These are phyloP conservation scores for Florisuga fusca DNA, from an alignment of 2,797 vertebrate genomes.

Conservation along the genomic window DNA sequence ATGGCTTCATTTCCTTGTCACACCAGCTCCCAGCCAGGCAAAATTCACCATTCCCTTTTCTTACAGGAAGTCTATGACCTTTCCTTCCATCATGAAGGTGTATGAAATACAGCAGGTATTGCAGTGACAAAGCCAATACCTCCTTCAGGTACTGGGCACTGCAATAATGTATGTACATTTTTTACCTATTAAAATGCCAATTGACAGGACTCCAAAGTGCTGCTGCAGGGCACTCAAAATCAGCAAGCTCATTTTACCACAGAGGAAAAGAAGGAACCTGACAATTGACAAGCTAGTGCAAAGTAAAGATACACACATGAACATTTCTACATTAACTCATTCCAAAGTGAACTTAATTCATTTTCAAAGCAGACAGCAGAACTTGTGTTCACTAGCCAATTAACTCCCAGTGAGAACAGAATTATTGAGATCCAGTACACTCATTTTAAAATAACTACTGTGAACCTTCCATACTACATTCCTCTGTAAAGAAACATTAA, in stretches of 20 bases:
- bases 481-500: conserved; percentile 48
- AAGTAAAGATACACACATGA: background rate
- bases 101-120: background rate
- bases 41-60: background rate
- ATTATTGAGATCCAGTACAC: background rate
- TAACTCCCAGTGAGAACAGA: background rate
- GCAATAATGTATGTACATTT: background rate
- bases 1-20: background rate
- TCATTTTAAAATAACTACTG: background rate
- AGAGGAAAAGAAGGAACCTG: background rate
- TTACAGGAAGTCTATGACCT: background rate
- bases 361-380: background rate
- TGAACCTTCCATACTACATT: conserved; percentile 10
- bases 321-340: background rate
- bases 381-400: background rate
- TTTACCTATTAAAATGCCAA: background rate
- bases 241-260: background rate
- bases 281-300: background rate
- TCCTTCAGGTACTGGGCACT: background rate
- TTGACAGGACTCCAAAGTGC: background rate
- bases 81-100: background rate
- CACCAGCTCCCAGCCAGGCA: background rate
- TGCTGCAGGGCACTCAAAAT: background rate
- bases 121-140: background rate
- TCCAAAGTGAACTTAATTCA: background rate